A percentile compares a stretch with the other conserved stretches of the same genome.
phyloP scores from a whole-genome alignment of 2,797 vertebrate species.

The Yasuhikotakia modesta region DNA sequence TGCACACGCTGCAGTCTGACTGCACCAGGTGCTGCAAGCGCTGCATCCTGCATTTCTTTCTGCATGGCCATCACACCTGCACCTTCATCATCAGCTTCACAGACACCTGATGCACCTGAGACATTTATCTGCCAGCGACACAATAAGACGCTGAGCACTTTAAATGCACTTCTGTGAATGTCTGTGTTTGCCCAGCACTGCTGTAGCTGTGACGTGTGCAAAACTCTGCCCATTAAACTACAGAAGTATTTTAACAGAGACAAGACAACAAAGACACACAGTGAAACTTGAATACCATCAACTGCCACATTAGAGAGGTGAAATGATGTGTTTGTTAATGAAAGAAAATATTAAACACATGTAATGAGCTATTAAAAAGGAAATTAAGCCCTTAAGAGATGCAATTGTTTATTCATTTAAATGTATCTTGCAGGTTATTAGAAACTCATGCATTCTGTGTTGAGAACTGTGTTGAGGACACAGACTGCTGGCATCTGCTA shows the following conservation, averaged over 20 bases:
- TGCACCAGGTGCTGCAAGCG: neutral
- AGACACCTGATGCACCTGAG: no score
- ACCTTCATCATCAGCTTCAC: slow-evolving; percentile 1
- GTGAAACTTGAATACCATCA: neutral
- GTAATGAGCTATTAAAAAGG: neutral
- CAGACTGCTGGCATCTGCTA: neutral
- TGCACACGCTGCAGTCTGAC: neutral
- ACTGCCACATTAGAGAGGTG: neutral
- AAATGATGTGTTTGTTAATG: neutral
- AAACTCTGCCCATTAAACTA: neutral
- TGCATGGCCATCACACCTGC: slow-evolving; percentile 12
- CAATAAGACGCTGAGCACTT: neutral
- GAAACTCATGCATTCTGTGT: neutral
- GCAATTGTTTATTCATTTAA: slow-evolving; percentile 1
- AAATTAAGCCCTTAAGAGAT: neutral
- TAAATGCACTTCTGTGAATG: neutral
- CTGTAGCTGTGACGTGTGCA: neutral
- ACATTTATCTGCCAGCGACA: slow-evolving; percentile 16
- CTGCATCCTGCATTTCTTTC: slow-evolving; percentile 20
- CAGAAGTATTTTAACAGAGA: neutral
- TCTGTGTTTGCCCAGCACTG: no score
- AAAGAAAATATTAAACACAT: slow-evolving; percentile 2
- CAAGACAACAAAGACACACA: neutral
- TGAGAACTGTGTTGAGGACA: neutral
- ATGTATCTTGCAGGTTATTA: neutral